A percentile compares a stretch with the other conserved stretches of the same genome.
Conservation (phyloP, 2,113 vertebrate species). For the Pelvicachromis taeniatus region DNA sequence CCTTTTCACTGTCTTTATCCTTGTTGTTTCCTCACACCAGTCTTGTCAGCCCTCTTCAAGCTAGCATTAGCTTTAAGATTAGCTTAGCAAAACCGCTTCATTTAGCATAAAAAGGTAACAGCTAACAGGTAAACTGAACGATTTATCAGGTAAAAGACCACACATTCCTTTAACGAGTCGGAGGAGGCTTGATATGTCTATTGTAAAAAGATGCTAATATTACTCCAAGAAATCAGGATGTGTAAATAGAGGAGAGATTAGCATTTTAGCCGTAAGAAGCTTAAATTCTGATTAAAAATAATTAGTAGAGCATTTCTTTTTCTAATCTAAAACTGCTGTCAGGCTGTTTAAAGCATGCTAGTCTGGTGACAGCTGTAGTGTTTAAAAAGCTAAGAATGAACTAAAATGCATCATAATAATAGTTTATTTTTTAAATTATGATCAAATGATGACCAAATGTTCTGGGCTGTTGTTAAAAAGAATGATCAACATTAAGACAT, state of each 20-base stretch:
- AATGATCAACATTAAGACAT: not conserved
- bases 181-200: not conserved
- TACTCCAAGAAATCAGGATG: not conserved
- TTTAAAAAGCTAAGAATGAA: not conserved
- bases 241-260: not conserved
- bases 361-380: not conserved
- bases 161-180: rapidly evolving
- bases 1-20: not conserved
- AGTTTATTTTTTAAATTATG: not conserved
- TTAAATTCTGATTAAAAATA: not conserved
- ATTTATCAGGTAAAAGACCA: not conserved
- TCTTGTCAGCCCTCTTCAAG: not conserved
- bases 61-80: not conserved
- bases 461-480: not conserved
- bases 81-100: not conserved
- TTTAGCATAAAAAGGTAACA: not conserved
- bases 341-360: not conserved
- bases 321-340: not conserved
- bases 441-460: not conserved
- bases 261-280: not conserved
- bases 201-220: not conserved
- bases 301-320: not conserved
- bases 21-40: not conserved
- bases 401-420: not conserved
- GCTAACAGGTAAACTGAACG: not conserved